Base-by-base conservation (phyloP, 2,113 vertebrate genomes). In the Muscicapa adusta region DNA sequence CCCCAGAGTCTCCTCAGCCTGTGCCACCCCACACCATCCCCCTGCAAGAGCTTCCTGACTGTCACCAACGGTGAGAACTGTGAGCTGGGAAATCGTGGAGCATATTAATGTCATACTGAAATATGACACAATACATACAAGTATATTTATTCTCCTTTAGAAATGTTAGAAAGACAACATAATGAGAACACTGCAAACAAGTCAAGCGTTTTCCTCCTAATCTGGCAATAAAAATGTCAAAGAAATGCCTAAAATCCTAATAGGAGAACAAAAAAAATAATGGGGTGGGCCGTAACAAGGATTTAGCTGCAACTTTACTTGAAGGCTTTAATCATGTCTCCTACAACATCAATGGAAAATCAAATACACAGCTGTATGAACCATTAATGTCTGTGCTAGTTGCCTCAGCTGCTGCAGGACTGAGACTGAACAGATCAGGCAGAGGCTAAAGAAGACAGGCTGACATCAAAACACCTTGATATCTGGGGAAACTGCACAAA, bases 111-210 rank as follows among this genome's bases (percentile, higher is more conserved):
- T 96, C 97, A 95, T 91, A 53, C 87, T 97, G 97, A 98, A 98
- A 97, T 97, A 98, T 42, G 60, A 94, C 79, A 95, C 90, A 93
- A 94, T 73, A 83, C 92, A 90, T 92, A 96, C 87, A 97, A 97
- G 93, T 96, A 96, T 96, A 97, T 95, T 97, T 98, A 97, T 97
- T 97, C 96, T 97, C 96, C 95, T 98, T 96, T 91, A 94, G 97
- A 96, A 98, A 96, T 93, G 95, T 98, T 98, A 97, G 97, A 98
- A 98, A 97, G 97, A 96, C 97, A 96, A 96, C 91, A 97, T 97
- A 98, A 98, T 97, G 97, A 97, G 97, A 97, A 94, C 25, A 73
- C 68, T 96, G 97, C 97, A 97, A 98, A 98, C 94, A 78, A 97
- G 95, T 94, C 72, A 96, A 97, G 95, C 96, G 78, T 97, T 98